Percentiles rank a stretch among this genome's conserved stretches.
These are phyloP conservation scores for Mycogona germanica DNA, from an alignment of 2,888 invertebrate genomes.

Conservation along the genomic window DNA sequence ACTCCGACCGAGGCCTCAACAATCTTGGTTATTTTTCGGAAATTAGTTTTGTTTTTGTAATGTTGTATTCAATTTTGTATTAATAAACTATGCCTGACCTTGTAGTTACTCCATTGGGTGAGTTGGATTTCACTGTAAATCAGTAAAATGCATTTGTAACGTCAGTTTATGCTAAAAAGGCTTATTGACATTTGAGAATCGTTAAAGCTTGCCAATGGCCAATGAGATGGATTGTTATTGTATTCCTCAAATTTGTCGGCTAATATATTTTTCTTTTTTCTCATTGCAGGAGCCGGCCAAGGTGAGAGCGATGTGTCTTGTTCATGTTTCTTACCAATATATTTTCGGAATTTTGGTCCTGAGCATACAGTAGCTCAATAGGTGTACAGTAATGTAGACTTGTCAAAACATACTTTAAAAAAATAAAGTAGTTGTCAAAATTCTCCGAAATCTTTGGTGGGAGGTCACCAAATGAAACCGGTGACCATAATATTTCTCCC, in stretches of 20 bases:
- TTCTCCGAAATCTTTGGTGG: no score
- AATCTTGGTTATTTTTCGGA: no score
- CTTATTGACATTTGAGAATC: not conserved
- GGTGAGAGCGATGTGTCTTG: conserved; percentile 15
- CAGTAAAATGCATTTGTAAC: not conserved
- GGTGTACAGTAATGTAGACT: no score
- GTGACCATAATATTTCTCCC: not conserved
- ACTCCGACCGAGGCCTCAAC: no score
- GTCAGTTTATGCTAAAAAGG: not conserved
- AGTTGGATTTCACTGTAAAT: conserved; percentile 9
- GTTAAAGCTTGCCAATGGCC: no score
- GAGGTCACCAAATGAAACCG: not conserved
- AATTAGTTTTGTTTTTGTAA: no score
- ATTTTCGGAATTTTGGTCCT: no score
- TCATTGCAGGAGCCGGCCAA: conserved; percentile 57
- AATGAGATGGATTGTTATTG: conserved; percentile 3
- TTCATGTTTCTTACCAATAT: not conserved
- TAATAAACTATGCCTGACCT: conserved; percentile 91
- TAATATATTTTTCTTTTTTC: conserved; percentile 11
- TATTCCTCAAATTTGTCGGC: not conserved
- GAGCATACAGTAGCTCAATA: no score
- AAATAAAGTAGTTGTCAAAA: no score
- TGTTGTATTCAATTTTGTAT: no score
- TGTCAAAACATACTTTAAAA: no score
- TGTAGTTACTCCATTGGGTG: conserved; percentile 67